Evolutionary conservation across 2,113 vertebrate species (phyloP).

Genomic region (Dicerorhinus sumatrensis): DNA sequence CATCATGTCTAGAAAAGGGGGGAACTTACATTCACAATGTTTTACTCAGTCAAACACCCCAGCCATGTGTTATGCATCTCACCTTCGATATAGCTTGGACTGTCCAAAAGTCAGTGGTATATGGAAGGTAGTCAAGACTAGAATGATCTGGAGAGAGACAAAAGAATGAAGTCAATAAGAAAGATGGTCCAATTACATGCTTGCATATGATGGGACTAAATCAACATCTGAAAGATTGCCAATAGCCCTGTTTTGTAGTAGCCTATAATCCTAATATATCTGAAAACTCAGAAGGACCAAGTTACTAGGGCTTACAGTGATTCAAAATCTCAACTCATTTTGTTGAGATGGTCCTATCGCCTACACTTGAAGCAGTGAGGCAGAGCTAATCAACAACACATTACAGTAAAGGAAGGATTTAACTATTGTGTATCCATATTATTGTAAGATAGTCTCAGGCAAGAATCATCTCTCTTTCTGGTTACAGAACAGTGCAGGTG

Average conservation of each 20-base stretch:
- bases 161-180: conserved; percentile 51
- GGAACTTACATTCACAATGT: neutral
- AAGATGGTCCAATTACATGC: neutral
- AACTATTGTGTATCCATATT: neutral
- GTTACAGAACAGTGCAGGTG: neutral
- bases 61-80: conserved; percentile 57
- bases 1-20: neutral
- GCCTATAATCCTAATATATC: neutral
- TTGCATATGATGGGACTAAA: neutral
- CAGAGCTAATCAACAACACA: neutral
- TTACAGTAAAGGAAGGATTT: neutral
- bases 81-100: conserved; percentile 96
- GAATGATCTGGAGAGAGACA: conserved; percentile 89
- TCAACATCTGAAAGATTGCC: neutral
- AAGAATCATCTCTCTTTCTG: neutral
- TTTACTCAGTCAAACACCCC: neutral
- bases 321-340: neutral
- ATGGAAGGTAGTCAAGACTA: conserved; percentile 95
- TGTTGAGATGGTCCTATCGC: neutral
- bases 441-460: neutral
- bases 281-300: neutral
- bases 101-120: conserved; percentile 93
- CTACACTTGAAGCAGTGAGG: neutral
- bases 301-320: neutral
- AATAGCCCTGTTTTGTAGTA: neutral